Percentiles rank a stretch among this genome's conserved stretches.
phyloP scores from a whole-genome alignment of 2,797 vertebrate genomes.

The Adelosebastes latens region DNA sequence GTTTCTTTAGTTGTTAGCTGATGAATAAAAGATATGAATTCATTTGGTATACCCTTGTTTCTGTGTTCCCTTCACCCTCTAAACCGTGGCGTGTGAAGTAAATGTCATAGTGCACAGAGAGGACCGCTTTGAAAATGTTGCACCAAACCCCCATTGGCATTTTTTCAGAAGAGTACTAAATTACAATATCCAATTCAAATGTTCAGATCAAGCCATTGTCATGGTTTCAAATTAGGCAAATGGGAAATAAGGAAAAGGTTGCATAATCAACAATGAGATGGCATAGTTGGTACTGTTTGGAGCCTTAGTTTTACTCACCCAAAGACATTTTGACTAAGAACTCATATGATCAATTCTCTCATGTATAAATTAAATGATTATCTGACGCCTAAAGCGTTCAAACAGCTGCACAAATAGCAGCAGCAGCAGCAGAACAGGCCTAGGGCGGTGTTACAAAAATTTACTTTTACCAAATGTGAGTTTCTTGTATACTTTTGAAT shows the following conservation, averaged over 20 bases:
- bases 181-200: constrained; percentile 39
- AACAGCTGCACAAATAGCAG: constrained; percentile 37
- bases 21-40: constrained; percentile 83
- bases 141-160: constrained; percentile 33
- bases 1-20: constrained; percentile 76
- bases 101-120: constrained; percentile 46
- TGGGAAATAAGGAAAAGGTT: constrained; percentile 39
- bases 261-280: constrained; percentile 28
- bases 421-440: constrained; percentile 21
- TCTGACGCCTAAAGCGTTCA: constrained; percentile 31
- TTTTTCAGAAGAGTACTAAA: constrained; percentile 31
- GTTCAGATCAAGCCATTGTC: constrained; percentile 37
- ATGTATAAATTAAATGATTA: constrained; percentile 51
- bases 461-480: constrained; percentile 1
- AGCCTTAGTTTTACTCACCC: constrained; percentile 26
- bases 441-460: constrained; percentile 33
- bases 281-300: constrained; percentile 13
- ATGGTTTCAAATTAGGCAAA: constrained; percentile 41
- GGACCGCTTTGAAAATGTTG: constrained; percentile 41
- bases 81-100: constrained; percentile 28
- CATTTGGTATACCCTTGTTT: constrained; percentile 65
- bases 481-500: constrained; percentile 19
- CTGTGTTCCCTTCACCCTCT: constrained; percentile 57
- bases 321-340: constrained; percentile 35
- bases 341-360: constrained; percentile 52